Conservation (phyloP, 2,797 vertebrate genomes). For the Falco biarmicus region DNA sequence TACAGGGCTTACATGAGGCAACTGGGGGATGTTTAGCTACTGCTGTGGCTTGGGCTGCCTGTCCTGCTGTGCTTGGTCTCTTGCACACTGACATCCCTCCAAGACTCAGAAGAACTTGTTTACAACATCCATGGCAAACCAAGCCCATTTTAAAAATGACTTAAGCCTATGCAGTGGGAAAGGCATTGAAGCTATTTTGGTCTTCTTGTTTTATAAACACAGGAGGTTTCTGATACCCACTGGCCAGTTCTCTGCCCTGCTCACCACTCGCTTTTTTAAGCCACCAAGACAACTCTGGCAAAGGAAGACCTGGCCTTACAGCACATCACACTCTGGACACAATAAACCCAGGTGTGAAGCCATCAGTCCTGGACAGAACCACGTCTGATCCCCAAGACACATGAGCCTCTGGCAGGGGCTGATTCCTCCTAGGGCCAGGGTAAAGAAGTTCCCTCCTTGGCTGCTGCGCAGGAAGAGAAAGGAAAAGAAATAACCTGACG, state of each 20-base stretch:
- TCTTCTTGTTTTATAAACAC: constrained; percentile 24
- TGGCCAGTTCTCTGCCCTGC: background rate
- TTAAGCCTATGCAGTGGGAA: background rate
- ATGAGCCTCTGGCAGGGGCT: background rate
- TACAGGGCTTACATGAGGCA: background rate
- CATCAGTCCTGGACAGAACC: background rate
- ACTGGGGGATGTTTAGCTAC: background rate
- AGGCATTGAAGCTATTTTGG: background rate
- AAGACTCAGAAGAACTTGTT: background rate
- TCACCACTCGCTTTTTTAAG: background rate
- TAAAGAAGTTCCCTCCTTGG: background rate
- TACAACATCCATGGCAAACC: background rate
- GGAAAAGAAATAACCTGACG: background rate
- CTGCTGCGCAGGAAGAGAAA: background rate
- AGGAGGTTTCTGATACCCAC: background rate
- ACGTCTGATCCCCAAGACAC: background rate
- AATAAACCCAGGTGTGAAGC: background rate
- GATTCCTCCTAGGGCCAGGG: background rate
- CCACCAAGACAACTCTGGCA: background rate
- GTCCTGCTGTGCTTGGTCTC: background rate
- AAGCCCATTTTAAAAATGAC: background rate
- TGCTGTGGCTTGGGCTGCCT: background rate
- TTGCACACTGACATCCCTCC: background rate
- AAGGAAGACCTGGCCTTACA: background rate
- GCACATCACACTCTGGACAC: background rate